phyloP scores from a whole-genome alignment of 2,888 invertebrate genomes.

The Andrena dorsata region DNA sequence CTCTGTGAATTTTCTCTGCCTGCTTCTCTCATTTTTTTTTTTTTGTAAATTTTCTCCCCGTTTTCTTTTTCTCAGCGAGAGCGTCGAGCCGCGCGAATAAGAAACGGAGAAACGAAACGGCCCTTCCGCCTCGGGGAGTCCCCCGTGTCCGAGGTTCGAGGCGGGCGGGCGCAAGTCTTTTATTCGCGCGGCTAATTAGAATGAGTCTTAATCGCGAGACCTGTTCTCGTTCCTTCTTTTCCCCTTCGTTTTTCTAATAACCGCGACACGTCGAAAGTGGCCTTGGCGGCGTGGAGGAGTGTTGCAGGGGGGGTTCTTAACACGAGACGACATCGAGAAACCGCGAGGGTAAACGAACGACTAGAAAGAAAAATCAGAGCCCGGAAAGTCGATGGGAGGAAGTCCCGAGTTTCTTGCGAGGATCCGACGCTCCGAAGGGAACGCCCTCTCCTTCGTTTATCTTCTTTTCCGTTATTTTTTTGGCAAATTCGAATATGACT shows the following conservation, averaged over 20 bases:
- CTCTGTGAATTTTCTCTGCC: slow-evolving; percentile 42
- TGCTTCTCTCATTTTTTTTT: neutral
- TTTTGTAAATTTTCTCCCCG: slow-evolving; percentile 6
- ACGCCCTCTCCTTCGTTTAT: neutral
- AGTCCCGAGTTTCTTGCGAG: slow-evolving; percentile 46
- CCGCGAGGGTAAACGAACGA: slow-evolving; percentile 50
- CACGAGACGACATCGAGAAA: slow-evolving; percentile 59
- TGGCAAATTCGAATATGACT: slow-evolving; percentile 31
- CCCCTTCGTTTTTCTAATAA: neutral
- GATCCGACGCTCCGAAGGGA: neutral
- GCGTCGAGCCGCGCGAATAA: slow-evolving; percentile 28
- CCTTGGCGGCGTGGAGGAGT: slow-evolving; percentile 1
- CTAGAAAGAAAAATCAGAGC: slow-evolving; percentile 26
- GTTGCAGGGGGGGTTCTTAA: slow-evolving; percentile 25
- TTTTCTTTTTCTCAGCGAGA: slow-evolving; percentile 19
- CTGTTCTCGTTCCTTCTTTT: neutral
- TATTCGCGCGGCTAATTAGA: slow-evolving; percentile 39
- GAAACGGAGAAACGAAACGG: neutral
- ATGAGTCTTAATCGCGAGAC: slow-evolving; percentile 1
- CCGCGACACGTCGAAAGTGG: slow-evolving; percentile 19
- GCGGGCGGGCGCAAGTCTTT: slow-evolving; percentile 6
- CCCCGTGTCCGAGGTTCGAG: neutral
- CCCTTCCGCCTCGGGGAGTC: neutral
- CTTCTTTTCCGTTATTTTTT: neutral
- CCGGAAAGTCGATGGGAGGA: slow-evolving; percentile 42